phyloP scores from a whole-genome alignment of 1,140 invertebrate genomes.

The Fopius arisanus region DNA sequence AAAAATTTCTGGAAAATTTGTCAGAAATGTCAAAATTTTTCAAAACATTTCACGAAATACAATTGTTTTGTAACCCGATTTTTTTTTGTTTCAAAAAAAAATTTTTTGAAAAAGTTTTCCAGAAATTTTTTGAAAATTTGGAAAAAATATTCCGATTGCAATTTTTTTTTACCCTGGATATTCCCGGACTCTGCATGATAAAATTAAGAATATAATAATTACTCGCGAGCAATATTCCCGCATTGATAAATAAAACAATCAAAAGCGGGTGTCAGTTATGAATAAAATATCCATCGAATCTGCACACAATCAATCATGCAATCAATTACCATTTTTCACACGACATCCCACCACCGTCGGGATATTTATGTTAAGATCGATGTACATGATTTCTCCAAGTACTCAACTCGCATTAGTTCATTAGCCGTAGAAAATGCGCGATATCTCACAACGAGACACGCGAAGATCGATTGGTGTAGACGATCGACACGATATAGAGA shows the following conservation, averaged over 20 bases:
- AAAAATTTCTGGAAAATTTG: no score
- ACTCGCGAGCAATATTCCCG: neutral
- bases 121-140: no score
- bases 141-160: no score
- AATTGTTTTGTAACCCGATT: no score
- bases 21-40: no score
- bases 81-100: no score
- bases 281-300: neutral
- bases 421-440: constrained; percentile 16
- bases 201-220: neutral
- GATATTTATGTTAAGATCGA: constrained; percentile 28
- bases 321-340: constrained; percentile 19
- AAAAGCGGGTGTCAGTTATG: neutral
- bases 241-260: neutral
- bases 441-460: constrained; percentile 23
- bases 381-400: constrained; percentile 18
- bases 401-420: constrained; percentile 23
- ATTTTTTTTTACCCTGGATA: no score
- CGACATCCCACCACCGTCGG: neutral
- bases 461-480: constrained; percentile 21
- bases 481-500: neutral
- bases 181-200: constrained; percentile 10
- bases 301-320: constrained; percentile 20
- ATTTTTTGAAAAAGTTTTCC: no score
- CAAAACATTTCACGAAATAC: no score